These are phyloP conservation scores for Calephelis perditalis DNA, from an alignment of 2,888 invertebrate genomes.

Conservation along the genomic window DNA sequence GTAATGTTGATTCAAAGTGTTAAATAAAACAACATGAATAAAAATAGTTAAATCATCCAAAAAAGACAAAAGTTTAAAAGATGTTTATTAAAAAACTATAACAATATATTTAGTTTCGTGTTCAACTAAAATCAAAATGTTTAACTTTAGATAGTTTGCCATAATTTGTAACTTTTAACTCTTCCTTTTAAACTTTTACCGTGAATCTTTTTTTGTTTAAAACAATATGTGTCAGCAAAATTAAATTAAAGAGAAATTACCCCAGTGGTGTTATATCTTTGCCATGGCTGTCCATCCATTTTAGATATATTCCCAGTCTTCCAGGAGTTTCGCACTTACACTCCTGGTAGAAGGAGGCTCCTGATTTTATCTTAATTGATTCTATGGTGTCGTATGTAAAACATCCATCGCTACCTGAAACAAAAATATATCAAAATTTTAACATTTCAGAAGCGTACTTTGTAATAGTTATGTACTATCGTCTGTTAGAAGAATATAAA, in stretches of 20 bases:
- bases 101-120: too few species aligned
- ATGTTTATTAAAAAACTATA: too few species aligned
- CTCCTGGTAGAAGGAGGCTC: slow-evolving; percentile 46
- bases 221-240: neutral
- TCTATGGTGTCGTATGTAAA: slow-evolving; percentile 39
- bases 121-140: too few species aligned
- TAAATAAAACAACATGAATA: too few species aligned
- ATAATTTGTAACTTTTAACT: too few species aligned
- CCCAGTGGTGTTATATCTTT: slow-evolving; percentile 41
- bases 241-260: slow-evolving; percentile 39
- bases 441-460: slow-evolving; percentile 15
- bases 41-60: too few species aligned
- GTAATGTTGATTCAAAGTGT: too few species aligned
- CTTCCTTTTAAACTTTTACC: too few species aligned
- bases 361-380: slow-evolving; percentile 38
- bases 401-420: slow-evolving; percentile 49
- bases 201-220: neutral
- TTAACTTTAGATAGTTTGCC: too few species aligned
- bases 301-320: slow-evolving; percentile 35
- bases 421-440: slow-evolving; percentile 23
- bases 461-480: too few species aligned
- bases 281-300: slow-evolving; percentile 46
- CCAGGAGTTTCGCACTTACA: slow-evolving; percentile 48
- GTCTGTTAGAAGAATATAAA: too few species aligned
- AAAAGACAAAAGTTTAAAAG: too few species aligned